Evolutionary conservation across 1,140 invertebrate species (phyloP).

Genomic region (Lordiphosa mommai): DNA sequence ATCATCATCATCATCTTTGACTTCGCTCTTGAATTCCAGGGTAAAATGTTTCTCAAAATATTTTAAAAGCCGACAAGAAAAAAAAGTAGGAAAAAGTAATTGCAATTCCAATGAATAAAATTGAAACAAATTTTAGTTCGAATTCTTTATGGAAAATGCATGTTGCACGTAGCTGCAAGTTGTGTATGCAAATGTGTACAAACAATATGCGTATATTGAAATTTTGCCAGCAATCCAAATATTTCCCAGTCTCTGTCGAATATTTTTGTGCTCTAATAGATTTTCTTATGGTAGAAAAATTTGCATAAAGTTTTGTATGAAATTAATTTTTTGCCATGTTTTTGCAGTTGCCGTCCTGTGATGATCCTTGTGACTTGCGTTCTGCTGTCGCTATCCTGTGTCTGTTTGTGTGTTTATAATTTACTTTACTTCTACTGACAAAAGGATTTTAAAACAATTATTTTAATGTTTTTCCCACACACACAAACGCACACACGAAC

Average conservation of each 20-base stretch:
- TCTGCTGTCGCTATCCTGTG: conserved; percentile 69
- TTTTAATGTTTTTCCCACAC: conserved; percentile 71
- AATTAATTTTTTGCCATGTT: conserved; percentile 66
- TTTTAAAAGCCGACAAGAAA: conserved; percentile 1
- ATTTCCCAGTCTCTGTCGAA: conserved; percentile 27
- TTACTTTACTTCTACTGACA: conserved; percentile 76
- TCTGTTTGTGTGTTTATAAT: conserved; percentile 71
- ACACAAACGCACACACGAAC: conserved; percentile 15
- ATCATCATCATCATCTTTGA: conserved; percentile 1
- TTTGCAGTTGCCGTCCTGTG: conserved; percentile 46
- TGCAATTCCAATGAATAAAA: conserved; percentile 65
- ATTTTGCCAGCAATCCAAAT: conserved; percentile 57
- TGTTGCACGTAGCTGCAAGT: conserved; percentile 39
- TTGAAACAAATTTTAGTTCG: conserved; percentile 40
- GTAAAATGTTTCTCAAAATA: conserved; percentile 10
- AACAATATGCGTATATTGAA: conserved; percentile 48
- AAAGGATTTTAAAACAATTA: conserved; percentile 78
- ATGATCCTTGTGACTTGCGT: conserved; percentile 64
- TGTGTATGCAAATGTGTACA: conserved; percentile 56
- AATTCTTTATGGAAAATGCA: conserved; percentile 68
- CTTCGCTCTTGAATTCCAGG: conserved; percentile 2
- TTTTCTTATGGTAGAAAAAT: conserved; percentile 39
- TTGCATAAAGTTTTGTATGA: conserved; percentile 50
- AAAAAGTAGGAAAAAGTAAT: conserved; percentile 13
- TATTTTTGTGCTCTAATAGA: conserved; percentile 37